Evolutionary conservation across 2,888 invertebrate genomes (phyloP), one percentile per base, ranked within the genome.

Genomic region (Antitype chi): DNA sequence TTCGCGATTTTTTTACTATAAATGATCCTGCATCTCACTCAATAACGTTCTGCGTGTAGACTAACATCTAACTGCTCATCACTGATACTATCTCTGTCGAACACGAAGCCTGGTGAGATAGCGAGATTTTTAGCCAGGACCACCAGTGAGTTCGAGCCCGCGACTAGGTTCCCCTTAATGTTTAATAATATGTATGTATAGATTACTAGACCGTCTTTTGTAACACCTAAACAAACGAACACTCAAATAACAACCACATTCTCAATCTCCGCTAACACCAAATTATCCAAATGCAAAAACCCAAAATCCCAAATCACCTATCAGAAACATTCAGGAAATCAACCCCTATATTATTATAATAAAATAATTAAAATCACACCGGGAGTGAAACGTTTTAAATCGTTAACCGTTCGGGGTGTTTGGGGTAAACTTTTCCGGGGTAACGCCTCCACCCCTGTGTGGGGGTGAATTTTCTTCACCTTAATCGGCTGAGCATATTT

Each of bases 291-390:
- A 64, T 49, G 6, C 57, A 57, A 72, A 55, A 0, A 25, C 15
- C 7, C n/a, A 70, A 55, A 76, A 23, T 53, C 43, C 3, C 28
- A 67, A 79, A 77, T 74, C 70, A 82, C 70, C 71, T 81, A 83
- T 82, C 82, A 83, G 55, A 67, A 83, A 70, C 86, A 74, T 28
- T 60, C 71, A 57, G 57, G 15, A n/a, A 60, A 76, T 79, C 72
- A 82, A 73, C 80, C 81, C 84, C 80, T 49, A 72, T 74, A 76
- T 70, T 82, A 77, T 85, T 82, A 87, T 85, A 88, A 89, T 89
- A 89, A 90, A 88, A 91, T 91, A 91, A 92, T 91, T 92, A 91
- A 90, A 91, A 88, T 90, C 83, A 86, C 90, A 86, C 91, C 87
- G 86, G 80, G 77, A 81, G 82, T 59, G 78, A 79, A 77, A 78